Evolutionary conservation across 2,797 vertebrate genomes (phyloP).

Genomic region (Anomalospiza imberbis): DNA sequence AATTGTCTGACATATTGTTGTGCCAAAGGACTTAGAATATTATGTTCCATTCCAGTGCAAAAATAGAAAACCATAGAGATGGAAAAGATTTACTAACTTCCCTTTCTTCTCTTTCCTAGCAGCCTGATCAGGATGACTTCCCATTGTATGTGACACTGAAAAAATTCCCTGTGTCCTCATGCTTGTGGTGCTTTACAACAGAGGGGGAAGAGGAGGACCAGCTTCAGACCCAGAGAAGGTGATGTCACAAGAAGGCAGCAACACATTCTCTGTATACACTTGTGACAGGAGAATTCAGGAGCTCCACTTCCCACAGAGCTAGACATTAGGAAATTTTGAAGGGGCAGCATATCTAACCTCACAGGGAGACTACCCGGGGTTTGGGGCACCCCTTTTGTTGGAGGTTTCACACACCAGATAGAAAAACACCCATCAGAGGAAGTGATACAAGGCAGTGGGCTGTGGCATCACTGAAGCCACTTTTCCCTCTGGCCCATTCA

Average conservation of each 20-base stretch:
- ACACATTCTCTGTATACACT: not conserved
- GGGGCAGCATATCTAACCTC: not conserved
- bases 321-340: not conserved
- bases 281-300: not conserved
- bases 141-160: not conserved
- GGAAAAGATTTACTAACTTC: constrained; percentile 54
- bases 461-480: not conserved
- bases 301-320: not conserved
- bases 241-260: not conserved
- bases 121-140: not conserved
- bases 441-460: not conserved
- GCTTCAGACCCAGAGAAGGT: not conserved
- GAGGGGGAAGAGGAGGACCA: not conserved
- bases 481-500: not conserved
- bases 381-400: not conserved
- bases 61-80: constrained; percentile 51
- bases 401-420: not conserved
- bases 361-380: not conserved
- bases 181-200: not conserved
- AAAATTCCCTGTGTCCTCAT: not conserved
- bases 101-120: constrained; percentile 31
- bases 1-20: constrained; percentile 4
- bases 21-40: not conserved
- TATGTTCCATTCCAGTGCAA: constrained; percentile 41
- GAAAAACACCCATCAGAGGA: not conserved